Evolutionary conservation across 1,140 invertebrate species (phyloP), one percentile per base, ranked within the genome.

Genomic region (Drosophila nigrodunni): DNA sequence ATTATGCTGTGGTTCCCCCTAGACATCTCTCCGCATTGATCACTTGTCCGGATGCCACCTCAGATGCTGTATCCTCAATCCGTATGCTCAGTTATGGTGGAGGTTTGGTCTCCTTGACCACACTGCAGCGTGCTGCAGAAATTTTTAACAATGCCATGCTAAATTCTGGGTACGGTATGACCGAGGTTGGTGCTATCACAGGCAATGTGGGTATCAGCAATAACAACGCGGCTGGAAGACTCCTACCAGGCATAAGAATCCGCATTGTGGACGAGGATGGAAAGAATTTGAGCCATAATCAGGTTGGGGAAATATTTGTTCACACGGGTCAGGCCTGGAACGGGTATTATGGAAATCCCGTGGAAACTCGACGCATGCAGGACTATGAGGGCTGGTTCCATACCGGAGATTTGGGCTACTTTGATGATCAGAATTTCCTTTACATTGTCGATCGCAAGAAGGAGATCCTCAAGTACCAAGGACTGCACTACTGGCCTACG

Each of bases 401-500:
- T 71, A 96, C 96, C 10, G 96, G 96, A 13, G 96, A 97, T 86
- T 87, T 97, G 46, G 94, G 95, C 10, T 96, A 95, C 80, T 94
- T 94, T 64, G 95, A 97, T 67, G 93, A 95, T 10, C 93, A 95
- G 15, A 93, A 94, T 3, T 95, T 93, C 72, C 94, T 96, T 64
- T 96, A 93, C 67, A 94, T 96, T 74, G 94, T 96, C 0, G 96
- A 97, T 78, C 92, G 96, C 39, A 82, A 96, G 15, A 97, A 97
- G 75, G 96, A 96, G 88, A 93, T 97, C 11, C 95, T 97, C 44
- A 97, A 97, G 90, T 96, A 95, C 85, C 65, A 78, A 30, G 92
- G 91, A 1, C 74, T 85, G 4, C 93, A 93, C 44, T 93, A 93
- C 30, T 82, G 88, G 72, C 91, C 92, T 35, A 82, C 75, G 0